Conservation (phyloP, 2,797 vertebrate genomes). For the Lateolabrax maculatus region DNA sequence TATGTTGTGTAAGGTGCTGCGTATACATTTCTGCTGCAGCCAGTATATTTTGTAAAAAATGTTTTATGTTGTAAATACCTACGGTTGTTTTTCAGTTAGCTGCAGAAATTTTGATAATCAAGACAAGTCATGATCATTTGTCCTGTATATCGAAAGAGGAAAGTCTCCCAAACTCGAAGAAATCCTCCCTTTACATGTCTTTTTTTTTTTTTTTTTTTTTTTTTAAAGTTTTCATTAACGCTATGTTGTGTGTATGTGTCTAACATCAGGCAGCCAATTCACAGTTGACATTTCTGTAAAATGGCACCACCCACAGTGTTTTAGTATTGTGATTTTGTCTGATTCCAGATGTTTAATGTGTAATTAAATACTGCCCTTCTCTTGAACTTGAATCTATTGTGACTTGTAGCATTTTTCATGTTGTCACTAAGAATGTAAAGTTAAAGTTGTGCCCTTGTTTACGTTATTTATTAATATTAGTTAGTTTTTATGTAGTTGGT, state of each 20-base stretch:
- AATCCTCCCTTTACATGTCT: neutral
- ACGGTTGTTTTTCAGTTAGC: constrained; percentile 3
- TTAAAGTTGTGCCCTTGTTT: neutral
- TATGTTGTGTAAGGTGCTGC: neutral
- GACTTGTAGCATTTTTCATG: neutral
- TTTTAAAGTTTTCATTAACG: neutral
- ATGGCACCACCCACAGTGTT: neutral
- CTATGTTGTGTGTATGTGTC: neutral
- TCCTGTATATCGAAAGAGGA: neutral
- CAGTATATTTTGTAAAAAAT: neutral
- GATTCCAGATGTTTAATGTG: neutral
- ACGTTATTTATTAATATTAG: neutral
- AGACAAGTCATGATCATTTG: neutral
- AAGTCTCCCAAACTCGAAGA: neutral
- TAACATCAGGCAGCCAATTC: neutral
- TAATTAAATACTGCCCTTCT: constrained; percentile 10
- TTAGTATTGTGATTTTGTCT: neutral
- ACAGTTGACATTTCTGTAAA: neutral
- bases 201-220: too few species aligned
- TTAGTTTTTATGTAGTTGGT: neutral
- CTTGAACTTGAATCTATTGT: neutral
- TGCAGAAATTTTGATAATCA: neutral
- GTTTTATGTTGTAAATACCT: neutral
- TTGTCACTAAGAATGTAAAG: neutral
- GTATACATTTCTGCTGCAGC: constrained; percentile 1